These are phyloP conservation scores for Periophthalmus modestus DNA, from an alignment of 2,113 vertebrate genomes.

Conservation along the genomic window DNA sequence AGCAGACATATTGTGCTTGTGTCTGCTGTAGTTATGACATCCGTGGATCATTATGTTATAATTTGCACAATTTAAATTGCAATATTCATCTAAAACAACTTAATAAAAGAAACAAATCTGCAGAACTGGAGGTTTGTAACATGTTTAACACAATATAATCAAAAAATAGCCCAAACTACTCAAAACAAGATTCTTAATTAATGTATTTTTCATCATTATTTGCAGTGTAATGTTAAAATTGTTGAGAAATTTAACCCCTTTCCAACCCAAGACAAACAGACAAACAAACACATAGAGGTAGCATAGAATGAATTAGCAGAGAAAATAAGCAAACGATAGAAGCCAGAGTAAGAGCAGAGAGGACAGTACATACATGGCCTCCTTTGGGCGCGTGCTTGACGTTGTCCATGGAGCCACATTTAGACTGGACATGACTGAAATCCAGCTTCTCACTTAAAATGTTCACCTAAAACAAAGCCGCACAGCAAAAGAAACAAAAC, in stretches of 20 bases:
- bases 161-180: background rate
- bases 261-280: slow-evolving; percentile 8
- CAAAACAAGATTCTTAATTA: background rate
- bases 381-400: slow-evolving; percentile 69
- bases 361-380: slow-evolving; percentile 68
- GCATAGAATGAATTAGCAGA: slow-evolving; percentile 11
- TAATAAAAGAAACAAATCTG: background rate
- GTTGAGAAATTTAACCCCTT: background rate
- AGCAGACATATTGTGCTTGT: no score
- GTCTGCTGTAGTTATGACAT: no score
- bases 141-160: no score
- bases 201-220: background rate
- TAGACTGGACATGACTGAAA: slow-evolving; percentile 82
- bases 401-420: slow-evolving; percentile 88
- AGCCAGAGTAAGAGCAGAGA: background rate
- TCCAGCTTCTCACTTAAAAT: slow-evolving; percentile 69
- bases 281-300: slow-evolving; percentile 24
- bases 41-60: no score
- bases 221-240: background rate
- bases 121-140: background rate
- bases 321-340: slow-evolving; percentile 3
- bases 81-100: no score
- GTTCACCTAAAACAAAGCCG: slow-evolving; percentile 63
- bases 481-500: slow-evolving; percentile 25
- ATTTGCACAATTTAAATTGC: no score